Conservation (phyloP, 2,888 invertebrate genomes). For the Ommatoiulus sabulosus region DNA sequence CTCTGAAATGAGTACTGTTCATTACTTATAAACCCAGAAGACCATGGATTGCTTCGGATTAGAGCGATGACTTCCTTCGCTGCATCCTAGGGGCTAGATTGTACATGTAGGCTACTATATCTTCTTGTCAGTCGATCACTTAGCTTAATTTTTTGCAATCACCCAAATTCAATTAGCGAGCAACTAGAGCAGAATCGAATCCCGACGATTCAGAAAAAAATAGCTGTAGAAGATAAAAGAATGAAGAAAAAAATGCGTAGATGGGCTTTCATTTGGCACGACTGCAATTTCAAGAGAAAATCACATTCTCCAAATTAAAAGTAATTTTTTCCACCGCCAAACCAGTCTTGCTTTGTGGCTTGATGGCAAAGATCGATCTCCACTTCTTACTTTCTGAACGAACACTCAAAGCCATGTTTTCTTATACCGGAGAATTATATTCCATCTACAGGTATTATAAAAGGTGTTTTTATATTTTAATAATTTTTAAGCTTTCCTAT, state of each 20-base stretch:
- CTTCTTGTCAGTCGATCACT: neutral
- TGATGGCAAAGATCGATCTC: too few species aligned
- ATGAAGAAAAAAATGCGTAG: neutral
- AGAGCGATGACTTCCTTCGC: neutral
- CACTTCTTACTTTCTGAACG: too few species aligned
- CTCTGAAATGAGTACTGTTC: neutral
- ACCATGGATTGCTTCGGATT: neutral
- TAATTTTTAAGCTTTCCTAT: too few species aligned
- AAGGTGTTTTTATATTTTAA: too few species aligned
- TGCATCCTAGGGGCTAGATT: too few species aligned
- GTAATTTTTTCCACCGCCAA: neutral
- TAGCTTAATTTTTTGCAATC: neutral
- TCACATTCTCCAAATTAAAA: neutral
- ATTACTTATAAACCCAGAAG: conserved; percentile 5
- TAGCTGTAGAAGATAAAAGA: neutral
- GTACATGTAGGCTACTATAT: neutral
- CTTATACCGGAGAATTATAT: too few species aligned
- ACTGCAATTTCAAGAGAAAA: neutral
- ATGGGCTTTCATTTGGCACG: neutral
- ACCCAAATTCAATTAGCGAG: neutral
- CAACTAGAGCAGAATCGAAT: neutral
- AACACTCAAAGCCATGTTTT: too few species aligned
- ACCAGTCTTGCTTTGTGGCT: too few species aligned
- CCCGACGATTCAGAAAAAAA: neutral
- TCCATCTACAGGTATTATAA: too few species aligned